Evolutionary conservation across 2,888 invertebrate genomes (phyloP), one percentile per base, ranked within the genome.

Genomic region (Parapristionchus giblindavisi): DNA sequence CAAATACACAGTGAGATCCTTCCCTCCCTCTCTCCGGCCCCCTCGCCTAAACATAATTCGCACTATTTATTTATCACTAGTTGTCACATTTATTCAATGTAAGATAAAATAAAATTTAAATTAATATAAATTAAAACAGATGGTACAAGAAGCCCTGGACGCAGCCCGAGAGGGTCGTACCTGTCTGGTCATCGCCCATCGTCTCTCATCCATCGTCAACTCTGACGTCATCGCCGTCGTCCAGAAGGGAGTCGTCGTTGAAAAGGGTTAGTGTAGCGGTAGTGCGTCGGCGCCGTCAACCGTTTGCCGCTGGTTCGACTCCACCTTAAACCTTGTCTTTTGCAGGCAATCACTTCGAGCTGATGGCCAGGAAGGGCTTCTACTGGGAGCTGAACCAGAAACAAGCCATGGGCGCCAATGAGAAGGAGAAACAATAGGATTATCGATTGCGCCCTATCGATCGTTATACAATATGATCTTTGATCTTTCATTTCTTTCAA

Each of bases 141-240:
- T 94, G 68, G 94, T 95, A 0, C 94, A 95, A 90, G 93, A 93
- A 83, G 94, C 94, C 0, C 88, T 95, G 77, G 94, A 95, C 73
- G 24, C 89, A 85, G 90, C 89, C 0, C 71, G 81, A 43, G 77
- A 80, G 43, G 85, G 89, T 24, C 83, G 90, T 66, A 90, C 90
- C 0, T 89, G 89, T 17, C 87, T 90, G 58, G 88, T 90, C 3
- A 88, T 90, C 48, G 90, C 90, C 27, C 89, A 89, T 80, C 78
- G 91, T 34, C 83, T 90, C 68, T 89, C 89, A 90, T 91, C 90
- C 3, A 89, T 91, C 48, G 88, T 89, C 83, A 89, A 88, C 73
- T 82, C 83, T 0, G 84, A 84, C 72, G 75, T 71, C 29, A 84
- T 84, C 61, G 84, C 83, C 21, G 84, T 84, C 38, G 83, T 84